Evolutionary conservation across 2,888 invertebrate species (phyloP), one percentile per base, ranked within the genome.

Genomic region (Tillus elongatus): DNA sequence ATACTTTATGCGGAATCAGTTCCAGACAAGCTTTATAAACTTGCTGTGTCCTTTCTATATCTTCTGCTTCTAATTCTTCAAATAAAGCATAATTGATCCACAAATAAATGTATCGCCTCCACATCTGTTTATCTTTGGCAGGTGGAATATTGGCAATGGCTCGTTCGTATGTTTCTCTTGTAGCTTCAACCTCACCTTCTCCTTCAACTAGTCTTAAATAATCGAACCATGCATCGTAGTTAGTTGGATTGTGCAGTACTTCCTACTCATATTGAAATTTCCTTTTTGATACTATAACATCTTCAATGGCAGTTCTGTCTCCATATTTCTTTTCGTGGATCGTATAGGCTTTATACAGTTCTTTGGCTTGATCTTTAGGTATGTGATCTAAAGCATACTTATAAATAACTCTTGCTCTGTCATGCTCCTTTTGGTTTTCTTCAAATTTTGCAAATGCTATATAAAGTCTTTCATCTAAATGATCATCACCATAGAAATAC

Each of bases 201-300:
- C 83, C 87, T 69, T 98, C 97, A 42, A 98, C 79, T 24, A 99
- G 71, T 50, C 95, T 77, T 33, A 99, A 72, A 60, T 93, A 96
- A 64, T 98, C 97, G 72, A 99, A 99, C 98, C 98, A 99, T 2
- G 95, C 92, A 70, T 99, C 98, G 66, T 98, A 99, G 64, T 99
- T 96, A 37, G 85, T 86, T 1, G 96, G 90, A 70, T 97, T 96
- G 44, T 82, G 81, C 51, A 85, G 80, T 4, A 98, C 86, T 72
- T 95, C 92, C 71, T 93, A 79, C 64, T 99, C 96, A 68, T 99
- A 99, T 68, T 97, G 92, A 57, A 90, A 87, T 62, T 91, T 92
- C 47, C 98, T 73, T 66, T 98, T 98, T 51, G 90, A 95, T 2
- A 96, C 89, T 56, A 99, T 96, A 1, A 98, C 97, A 71, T 93